phyloP scores from a whole-genome alignment of 2,797 vertebrate genomes.

The Eulemur rubriventer region DNA sequence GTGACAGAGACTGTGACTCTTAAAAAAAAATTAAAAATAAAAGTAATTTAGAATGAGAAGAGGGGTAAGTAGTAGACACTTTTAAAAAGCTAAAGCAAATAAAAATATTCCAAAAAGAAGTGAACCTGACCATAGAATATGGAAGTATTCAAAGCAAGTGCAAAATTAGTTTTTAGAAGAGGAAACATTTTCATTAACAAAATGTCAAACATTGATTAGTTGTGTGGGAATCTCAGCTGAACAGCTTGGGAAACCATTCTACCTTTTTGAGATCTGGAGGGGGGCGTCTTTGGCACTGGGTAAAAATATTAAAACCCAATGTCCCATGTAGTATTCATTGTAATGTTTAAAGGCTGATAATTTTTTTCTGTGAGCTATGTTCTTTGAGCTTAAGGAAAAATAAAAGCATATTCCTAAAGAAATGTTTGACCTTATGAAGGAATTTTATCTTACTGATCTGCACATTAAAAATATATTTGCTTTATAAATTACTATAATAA shows the following conservation, averaged over 20 bases:
- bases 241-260: constrained; percentile 31
- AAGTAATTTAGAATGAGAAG: neutral
- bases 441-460: constrained; percentile 36
- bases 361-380: constrained; percentile 30
- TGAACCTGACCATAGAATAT: neutral
- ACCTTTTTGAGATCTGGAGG: neutral
- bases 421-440: neutral
- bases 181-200: constrained; percentile 57
- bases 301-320: constrained; percentile 43
- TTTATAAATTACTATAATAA: constrained; percentile 55
- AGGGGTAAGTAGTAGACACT: neutral
- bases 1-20: no score
- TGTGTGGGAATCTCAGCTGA: neutral
- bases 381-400: constrained; percentile 42
- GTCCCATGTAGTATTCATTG: neutral
- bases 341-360: constrained; percentile 1
- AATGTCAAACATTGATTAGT: constrained; percentile 47
- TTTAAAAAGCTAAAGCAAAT: constrained; percentile 22
- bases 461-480: constrained; percentile 23
- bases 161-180: constrained; percentile 4
- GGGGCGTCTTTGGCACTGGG: neutral
- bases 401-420: constrained; percentile 41
- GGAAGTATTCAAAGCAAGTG: constrained; percentile 1
- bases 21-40: no score
- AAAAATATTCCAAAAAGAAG: constrained; percentile 16